A percentile compares a stretch with the other conserved stretches of the same genome.
Conservation (phyloP, 2,888 invertebrate genomes). For the Clanis bilineata region DNA sequence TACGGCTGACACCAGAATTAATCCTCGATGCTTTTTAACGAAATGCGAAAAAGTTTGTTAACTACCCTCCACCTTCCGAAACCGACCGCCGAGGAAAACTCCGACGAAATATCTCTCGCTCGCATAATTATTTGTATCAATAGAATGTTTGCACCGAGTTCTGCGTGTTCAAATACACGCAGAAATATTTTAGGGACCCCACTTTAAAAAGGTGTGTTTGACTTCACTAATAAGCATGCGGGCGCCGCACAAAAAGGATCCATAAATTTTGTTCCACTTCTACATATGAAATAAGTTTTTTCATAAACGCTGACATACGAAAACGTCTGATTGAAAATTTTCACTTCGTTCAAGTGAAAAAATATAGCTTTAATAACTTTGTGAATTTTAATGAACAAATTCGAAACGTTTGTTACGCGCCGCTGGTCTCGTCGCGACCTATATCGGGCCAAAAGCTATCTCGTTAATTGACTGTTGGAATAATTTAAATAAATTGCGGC, state of each 20-base stretch:
- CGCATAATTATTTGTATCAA: conserved; percentile 76
- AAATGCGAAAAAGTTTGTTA: conserved; percentile 75
- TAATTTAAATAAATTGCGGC: conserved; percentile 79
- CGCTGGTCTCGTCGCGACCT: conserved; percentile 49
- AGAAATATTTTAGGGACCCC: conserved; percentile 51
- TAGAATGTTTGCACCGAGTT: conserved; percentile 69
- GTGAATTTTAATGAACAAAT: conserved; percentile 40
- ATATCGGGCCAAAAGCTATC: conserved; percentile 67
- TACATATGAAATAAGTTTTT: conserved; percentile 50
- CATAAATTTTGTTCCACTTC: conserved; percentile 42
- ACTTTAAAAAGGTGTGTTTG: conserved; percentile 78
- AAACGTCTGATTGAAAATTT: conserved; percentile 38
- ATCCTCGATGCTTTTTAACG: conserved; percentile 71
- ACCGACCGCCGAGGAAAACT: conserved; percentile 58
- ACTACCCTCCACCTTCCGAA: conserved; percentile 48
- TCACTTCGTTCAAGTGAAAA: conserved; percentile 34
- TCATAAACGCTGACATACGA: conserved; percentile 30
- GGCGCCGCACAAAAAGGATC: conserved; percentile 47
- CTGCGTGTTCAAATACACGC: conserved; percentile 63
- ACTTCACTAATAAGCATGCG: conserved; percentile 75
- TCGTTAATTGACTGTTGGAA: conserved; percentile 78
- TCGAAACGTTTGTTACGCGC: conserved; percentile 40
- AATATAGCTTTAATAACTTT: conserved; percentile 40
- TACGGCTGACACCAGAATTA: conserved; percentile 71
- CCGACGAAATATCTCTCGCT: conserved; percentile 67